phyloP scores from a whole-genome alignment of 1,140 invertebrate genomes.

The Thrips palmi region DNA sequence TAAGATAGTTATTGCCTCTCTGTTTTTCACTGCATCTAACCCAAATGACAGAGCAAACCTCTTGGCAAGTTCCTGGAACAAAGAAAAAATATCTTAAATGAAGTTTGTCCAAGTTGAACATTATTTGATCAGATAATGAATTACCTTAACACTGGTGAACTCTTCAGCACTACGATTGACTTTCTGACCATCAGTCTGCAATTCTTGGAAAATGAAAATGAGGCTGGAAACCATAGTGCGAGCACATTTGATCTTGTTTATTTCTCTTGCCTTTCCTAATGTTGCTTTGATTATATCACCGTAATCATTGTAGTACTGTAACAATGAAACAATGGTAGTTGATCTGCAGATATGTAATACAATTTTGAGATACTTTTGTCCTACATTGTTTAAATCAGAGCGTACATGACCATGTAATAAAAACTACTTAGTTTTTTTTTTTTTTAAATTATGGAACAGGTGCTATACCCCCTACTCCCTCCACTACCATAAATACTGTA shows the following conservation, averaged over 20 bases:
- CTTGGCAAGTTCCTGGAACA: slow-evolving; percentile 73
- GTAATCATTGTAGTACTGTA: slow-evolving; percentile 91
- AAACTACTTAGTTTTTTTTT: no score
- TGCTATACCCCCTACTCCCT: no score
- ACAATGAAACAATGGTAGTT: slow-evolving; percentile 16
- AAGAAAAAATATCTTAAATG: slow-evolving; percentile 12
- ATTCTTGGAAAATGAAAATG: slow-evolving; percentile 62
- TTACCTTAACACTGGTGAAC: slow-evolving; percentile 68
- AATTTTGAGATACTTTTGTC: neutral
- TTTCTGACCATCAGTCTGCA: slow-evolving; percentile 38
- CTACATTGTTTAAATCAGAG: neutral
- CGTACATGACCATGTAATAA: no score
- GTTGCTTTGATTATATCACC: slow-evolving; percentile 99
- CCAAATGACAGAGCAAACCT: slow-evolving; percentile 95
- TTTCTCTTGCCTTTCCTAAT: slow-evolving; percentile 88
- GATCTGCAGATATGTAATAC: neutral
- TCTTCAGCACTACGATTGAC: slow-evolving; percentile 55
- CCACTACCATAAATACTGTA: slow-evolving; percentile 6
- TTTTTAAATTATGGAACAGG: no score
- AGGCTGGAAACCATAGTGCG: slow-evolving; percentile 85
- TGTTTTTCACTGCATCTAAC: slow-evolving; percentile 90
- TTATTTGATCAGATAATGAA: slow-evolving; percentile 2
- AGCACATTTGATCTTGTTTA: slow-evolving; percentile 92
- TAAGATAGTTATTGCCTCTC: slow-evolving; percentile 89
- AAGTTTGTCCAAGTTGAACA: slow-evolving; percentile 10